Conservation (phyloP, 2,113 vertebrate species). For the Rana temporaria region DNA sequence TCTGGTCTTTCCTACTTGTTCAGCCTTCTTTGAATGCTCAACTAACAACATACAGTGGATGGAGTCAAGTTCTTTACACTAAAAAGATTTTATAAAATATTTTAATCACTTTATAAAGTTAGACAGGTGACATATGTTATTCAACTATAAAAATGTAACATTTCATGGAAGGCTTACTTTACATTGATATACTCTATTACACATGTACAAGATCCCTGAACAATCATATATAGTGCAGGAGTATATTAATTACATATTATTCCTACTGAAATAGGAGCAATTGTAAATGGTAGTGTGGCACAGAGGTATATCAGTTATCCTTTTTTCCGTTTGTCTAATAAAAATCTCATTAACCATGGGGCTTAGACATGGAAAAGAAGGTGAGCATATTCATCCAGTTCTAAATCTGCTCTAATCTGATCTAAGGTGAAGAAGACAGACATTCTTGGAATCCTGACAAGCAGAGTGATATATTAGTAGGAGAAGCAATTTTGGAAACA, state of each 20-base stretch:
- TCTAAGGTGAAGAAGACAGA: conserved; percentile 32
- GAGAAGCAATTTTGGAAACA: conserved; percentile 42
- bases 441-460: conserved; percentile 44
- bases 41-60: no score
- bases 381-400: conserved; percentile 23
- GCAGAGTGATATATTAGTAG: conserved; percentile 3
- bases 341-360: conserved; percentile 52
- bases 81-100: no score
- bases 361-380: conserved; percentile 29
- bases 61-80: no score
- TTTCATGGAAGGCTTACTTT: no score
- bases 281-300: background rate
- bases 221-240: background rate
- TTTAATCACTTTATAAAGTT: no score
- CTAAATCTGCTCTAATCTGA: conserved; percentile 50
- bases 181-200: no score
- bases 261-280: conserved; percentile 4
- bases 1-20: no score
- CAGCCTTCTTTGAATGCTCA: no score
- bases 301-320: conserved; percentile 22
- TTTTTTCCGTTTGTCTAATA: conserved; percentile 28
- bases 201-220: background rate
- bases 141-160: no score
- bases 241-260: background rate
- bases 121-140: no score